Evolutionary conservation across 2,888 invertebrate species (phyloP), one percentile per base, ranked within the genome.

Genomic region (Furcula furcula): DNA sequence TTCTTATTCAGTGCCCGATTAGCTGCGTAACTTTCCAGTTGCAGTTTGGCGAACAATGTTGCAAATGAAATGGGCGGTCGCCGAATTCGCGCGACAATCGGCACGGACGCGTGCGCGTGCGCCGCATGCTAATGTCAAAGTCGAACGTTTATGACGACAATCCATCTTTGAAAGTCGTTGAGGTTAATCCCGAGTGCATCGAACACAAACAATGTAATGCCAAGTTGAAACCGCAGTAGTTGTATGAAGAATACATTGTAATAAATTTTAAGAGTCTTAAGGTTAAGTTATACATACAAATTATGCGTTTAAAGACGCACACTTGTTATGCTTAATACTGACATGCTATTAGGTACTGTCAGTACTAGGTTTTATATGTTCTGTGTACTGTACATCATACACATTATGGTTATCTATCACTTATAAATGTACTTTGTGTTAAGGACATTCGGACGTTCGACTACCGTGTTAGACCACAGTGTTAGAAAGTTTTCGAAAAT

Each of bases 1-100:
- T 62, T 64, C 56, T 47, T 61, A 72, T 75, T 72, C 71, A 65
- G 57, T 33, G 37, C 54, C 58, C 65, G 60, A 63, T 58, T 49
- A 31, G 29, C 42, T 41, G 45, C 44, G 50, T 62, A 65, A 75
- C 74, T 76, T 79, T 81, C 76, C 72, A 76, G 50, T 59, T 75
- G 67, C 65, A 67, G 44, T 71, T 69, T 56, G 56, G 63, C 55
- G 60, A 59, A 79, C 78, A 80, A 75, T 79, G 80, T 83, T 73
- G 81, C 76, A 66, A 78, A 78, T 68, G 55, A 57, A 70, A 67
- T 64, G 63, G 59, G 55, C 46, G 46, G 36, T 57, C 39, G 54
- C 66, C 74, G 65, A 80, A 81, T 75, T 69, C 54, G 72, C 59
- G 65, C 55, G 63, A 66, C 74, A 63, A 65, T 66, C 59, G 67